These are phyloP conservation scores for Upupa epops DNA, from an alignment of 2,113 vertebrate species.

Conservation along the genomic window DNA sequence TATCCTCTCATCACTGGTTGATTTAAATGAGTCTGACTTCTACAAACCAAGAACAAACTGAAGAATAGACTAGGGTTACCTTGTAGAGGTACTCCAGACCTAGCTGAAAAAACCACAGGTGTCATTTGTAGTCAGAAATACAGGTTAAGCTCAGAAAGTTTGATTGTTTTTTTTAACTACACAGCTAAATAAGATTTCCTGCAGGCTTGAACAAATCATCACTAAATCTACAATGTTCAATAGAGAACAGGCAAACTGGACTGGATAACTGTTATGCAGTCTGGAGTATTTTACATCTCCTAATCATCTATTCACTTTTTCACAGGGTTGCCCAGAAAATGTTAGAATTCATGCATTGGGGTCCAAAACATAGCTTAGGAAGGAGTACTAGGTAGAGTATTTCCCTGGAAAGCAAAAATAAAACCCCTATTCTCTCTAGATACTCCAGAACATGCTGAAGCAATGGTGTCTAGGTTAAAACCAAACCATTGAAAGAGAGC, in stretches of 20 bases:
- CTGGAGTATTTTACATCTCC: constrained; percentile 10
- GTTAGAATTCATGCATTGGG: background rate
- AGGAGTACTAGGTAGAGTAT: background rate
- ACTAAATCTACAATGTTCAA: constrained; percentile 12
- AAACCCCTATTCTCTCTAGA: background rate
- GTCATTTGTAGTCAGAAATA: background rate
- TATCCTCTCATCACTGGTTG: background rate
- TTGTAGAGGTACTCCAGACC: background rate
- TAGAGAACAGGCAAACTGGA: background rate
- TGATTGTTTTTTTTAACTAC: background rate
- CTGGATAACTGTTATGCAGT: background rate
- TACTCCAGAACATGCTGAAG: background rate
- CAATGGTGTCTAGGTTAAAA: constrained; percentile 8
- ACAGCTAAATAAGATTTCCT: constrained; percentile 4
- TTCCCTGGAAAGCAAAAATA: constrained; percentile 26
- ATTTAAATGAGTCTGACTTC: constrained; percentile 4
- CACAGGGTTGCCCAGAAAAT: background rate
- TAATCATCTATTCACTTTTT: constrained; percentile 27
- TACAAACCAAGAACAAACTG: background rate
- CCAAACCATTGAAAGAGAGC: background rate
- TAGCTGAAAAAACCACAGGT: background rate
- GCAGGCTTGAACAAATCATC: background rate
- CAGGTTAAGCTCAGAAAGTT: background rate
- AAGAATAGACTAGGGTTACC: background rate
- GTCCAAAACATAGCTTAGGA: constrained; percentile 26